Conservation (phyloP, 2,113 vertebrate species). For the Loxodonta africana region DNA sequence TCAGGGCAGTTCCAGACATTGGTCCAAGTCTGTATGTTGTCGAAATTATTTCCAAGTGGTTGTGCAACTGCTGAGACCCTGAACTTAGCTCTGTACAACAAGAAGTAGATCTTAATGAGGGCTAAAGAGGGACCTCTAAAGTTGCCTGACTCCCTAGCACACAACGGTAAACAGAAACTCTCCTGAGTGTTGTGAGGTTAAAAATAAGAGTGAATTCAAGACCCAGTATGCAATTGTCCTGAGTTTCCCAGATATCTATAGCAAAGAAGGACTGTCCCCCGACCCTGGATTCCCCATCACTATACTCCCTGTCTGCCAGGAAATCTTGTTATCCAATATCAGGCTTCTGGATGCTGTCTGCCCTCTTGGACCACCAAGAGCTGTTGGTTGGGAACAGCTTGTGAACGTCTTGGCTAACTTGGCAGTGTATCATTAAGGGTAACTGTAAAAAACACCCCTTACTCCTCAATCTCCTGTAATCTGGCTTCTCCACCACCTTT, state of each 20-base stretch:
- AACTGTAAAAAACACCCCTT: not conserved
- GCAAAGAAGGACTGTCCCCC: not conserved
- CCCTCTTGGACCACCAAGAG: not conserved
- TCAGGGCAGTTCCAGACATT: not conserved
- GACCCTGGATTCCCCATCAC: not conserved
- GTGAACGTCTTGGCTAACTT: not conserved
- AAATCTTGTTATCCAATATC: not conserved
- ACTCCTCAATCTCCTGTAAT: not conserved
- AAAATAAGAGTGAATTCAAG: not conserved
- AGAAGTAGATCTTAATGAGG: not conserved
- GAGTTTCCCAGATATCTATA: not conserved
- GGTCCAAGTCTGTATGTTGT: not conserved
- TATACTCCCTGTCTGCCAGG: not conserved
- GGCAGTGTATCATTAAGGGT: not conserved
- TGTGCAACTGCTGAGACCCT: not conserved
- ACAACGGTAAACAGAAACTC: constrained; percentile 15
- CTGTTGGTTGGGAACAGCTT: not conserved
- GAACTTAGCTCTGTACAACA: not conserved
- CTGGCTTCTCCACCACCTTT: not conserved
- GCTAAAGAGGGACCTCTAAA: not conserved
- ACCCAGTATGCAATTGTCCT: not conserved
- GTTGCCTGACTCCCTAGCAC: not conserved
- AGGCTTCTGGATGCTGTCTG: not conserved
- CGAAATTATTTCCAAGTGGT: not conserved
- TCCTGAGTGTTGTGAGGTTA: not conserved